phyloP scores from a whole-genome alignment of 1,140 invertebrate species.

The Lethrus apterus region DNA sequence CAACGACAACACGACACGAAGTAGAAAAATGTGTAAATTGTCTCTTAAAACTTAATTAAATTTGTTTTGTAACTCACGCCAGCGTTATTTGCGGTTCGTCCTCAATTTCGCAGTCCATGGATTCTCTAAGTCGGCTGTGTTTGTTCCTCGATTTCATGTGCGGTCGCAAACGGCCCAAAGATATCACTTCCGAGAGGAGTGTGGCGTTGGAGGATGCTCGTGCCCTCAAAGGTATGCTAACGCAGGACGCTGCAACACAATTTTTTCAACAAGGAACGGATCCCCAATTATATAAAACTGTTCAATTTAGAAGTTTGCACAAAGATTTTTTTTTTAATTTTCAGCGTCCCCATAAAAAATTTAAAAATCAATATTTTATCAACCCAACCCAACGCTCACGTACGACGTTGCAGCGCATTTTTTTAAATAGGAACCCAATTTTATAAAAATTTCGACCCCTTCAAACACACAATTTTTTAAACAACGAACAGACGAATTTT shows the following conservation, averaged over 20 bases:
- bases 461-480: no score
- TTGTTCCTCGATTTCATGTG: conserved; percentile 35
- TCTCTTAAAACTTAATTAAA: conserved; percentile 11
- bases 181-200: conserved; percentile 61
- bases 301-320: not conserved
- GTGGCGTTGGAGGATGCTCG: conserved; percentile 51
- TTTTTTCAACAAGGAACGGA: not conserved
- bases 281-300: not conserved
- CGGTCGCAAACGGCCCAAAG: conserved; percentile 50
- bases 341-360: not conserved
- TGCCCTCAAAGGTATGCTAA: conserved; percentile 39
- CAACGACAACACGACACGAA: no score
- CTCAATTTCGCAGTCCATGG: conserved; percentile 36
- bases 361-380: not conserved
- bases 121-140: conserved; percentile 46
- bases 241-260: conserved; percentile 38
- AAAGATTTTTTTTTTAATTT: not conserved
- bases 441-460: no score
- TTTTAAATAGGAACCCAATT: no score
- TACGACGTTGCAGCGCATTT: no score
- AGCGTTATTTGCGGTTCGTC: conserved; percentile 34
- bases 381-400: no score
- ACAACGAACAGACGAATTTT: no score
- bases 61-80: conserved; percentile 27
- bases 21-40: no score